A percentile compares a stretch with the other conserved stretches of the same genome.
Conservation (phyloP, 2,113 vertebrate species). For the Cathartes aura region DNA sequence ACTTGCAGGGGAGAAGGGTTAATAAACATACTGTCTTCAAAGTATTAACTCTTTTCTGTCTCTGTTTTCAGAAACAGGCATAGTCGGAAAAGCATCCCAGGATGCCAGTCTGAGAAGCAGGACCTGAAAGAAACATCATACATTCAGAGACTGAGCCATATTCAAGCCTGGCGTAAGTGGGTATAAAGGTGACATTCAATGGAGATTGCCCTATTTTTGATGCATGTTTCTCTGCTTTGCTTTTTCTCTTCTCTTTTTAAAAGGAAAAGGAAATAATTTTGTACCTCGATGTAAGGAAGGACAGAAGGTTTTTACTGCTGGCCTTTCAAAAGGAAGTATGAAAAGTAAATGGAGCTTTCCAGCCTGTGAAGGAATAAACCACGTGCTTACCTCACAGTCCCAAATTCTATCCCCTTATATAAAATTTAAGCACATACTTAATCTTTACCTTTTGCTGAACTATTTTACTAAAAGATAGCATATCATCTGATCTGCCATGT, state of each 20-base stretch:
- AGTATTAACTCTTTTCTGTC: background rate
- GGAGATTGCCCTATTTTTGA: background rate
- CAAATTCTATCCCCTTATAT: background rate
- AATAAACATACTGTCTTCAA: background rate
- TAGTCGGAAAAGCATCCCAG: background rate
- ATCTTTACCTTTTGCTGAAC: background rate
- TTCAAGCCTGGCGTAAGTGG: background rate
- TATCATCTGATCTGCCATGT: background rate
- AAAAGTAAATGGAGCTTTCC: background rate
- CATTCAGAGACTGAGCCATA: background rate
- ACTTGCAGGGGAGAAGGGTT: background rate
- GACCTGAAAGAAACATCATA: background rate
- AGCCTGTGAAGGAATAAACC: background rate
- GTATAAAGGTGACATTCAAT: background rate
- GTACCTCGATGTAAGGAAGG: background rate
- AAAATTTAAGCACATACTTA: background rate
- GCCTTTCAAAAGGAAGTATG: background rate
- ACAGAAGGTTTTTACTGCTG: background rate
- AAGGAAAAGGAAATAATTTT: background rate
- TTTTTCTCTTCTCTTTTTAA: background rate
- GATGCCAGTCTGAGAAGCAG: background rate
- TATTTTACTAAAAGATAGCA: background rate
- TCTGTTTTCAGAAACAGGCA: background rate
- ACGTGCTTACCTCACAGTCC: background rate
- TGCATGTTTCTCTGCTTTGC: background rate